Conservation (phyloP, 2,888 invertebrate genomes). For the Lypha dubia region DNA sequence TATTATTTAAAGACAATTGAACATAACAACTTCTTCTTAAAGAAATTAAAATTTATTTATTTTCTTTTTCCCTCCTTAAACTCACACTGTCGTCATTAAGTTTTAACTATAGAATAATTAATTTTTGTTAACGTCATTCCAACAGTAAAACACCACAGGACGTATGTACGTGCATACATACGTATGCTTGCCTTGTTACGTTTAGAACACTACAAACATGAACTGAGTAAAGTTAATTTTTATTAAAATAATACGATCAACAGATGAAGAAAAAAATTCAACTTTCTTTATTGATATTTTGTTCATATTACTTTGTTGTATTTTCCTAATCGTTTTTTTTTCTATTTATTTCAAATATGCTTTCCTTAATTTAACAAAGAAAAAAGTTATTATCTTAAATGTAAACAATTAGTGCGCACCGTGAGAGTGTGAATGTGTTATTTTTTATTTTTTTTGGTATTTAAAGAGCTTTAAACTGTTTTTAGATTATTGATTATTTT, state of each 20-base stretch:
- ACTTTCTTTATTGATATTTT: not conserved
- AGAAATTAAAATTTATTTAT: not conserved
- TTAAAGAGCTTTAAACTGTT: not conserved
- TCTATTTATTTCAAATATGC: not conserved
- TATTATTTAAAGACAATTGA: not conserved
- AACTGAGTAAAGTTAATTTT: not conserved
- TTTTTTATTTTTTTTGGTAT: not conserved
- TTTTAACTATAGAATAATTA: slow-evolving; percentile 33
- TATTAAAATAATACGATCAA: not conserved
- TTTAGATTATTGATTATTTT: too few species aligned
- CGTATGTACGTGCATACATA: slow-evolving; percentile 23
- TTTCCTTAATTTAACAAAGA: not conserved
- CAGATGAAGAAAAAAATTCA: not conserved
- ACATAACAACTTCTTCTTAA: not conserved
- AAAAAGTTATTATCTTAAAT: slow-evolving; percentile 31
- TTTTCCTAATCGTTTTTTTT: not conserved
- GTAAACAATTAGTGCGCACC: slow-evolving; percentile 50
- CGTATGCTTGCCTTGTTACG: not conserved
- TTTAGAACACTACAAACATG: not conserved
- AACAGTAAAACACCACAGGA: slow-evolving; percentile 33
- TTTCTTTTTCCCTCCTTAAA: not conserved
- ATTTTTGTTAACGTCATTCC: slow-evolving; percentile 40
- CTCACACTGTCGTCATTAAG: not conserved
- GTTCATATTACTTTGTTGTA: slow-evolving; percentile 17
- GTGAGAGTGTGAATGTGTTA: slow-evolving; percentile 38